Base-by-base conservation (phyloP, 2,113 vertebrate species). In the Tupaia chinensis region DNA sequence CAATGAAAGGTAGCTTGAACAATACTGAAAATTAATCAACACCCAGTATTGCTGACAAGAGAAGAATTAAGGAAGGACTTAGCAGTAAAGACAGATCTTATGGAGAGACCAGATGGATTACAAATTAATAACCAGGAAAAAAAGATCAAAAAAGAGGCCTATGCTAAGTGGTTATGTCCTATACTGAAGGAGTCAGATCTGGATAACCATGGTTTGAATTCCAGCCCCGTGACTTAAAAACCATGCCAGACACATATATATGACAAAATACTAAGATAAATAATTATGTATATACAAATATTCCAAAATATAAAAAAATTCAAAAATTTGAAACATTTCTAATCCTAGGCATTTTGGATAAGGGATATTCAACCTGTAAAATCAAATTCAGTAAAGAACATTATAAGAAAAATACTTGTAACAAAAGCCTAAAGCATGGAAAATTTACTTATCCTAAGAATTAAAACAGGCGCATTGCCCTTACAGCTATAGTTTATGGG, bases 21-120 rank as follows among this genome's bases (percentile, higher is more conserved):
- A 89, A 91, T 65, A 66, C 5, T 76, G 74, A 93, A 93, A 94
- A 86, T 77, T 83, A 87, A 73, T 77, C 66, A 76, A 83, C 5
- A 86, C 3, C 19, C 74, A 93, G 13, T 73, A 14, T 19, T 53
- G 23, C 65, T 95, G 78, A 97, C 56, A 95, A 56, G 85, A 89
- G 56, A 29, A 93, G 68, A 32, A 83, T 84, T 60, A 95, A 68
- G n/a, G 84, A 89, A 89, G 32, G 44, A 87, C n/a, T 29, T 32
- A 95, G 25, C 3, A 66, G 60, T 11, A 84, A 69, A 97, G 25
- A 34, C 74, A 5, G 44, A 69, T 10, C 1, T 91, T 80, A 82
- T 17, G 54, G n/a, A 93, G 14, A 56, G 32, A 86, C 27, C 83
- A 82, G 53, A 63, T 78, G 8, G 68, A 72, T 77, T 88, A 95